Base-by-base conservation (phyloP, 2,888 invertebrate species). In the Athripsodes cinereus region DNA sequence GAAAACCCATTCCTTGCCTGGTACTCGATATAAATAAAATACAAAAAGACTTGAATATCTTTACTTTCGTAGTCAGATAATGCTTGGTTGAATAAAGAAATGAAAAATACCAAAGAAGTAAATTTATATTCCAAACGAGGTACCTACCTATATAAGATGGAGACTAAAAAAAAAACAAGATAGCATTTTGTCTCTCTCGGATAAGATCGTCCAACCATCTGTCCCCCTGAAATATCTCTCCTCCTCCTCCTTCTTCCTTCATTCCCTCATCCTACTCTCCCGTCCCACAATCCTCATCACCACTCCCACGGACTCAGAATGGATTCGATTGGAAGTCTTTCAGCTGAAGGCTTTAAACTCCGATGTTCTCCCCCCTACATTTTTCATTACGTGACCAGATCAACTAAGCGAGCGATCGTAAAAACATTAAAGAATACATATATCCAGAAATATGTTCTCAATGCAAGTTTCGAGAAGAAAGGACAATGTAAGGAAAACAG, bases 341-440 rank as follows among this genome's bases (percentile, higher is more conserved):
- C 47, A 51, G 58, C 55, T 50, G 49, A 35, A 55, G 50, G 50
- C 35, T 47, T 49, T 21, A 51, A 19, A 44, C 10, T 5, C 60
- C 65, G 68, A 69, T 69, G 71, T 44, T 72, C 74, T 74, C 50
- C 72, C 74, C 74, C 74, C 78, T 81, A 80, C 80, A 82, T 83
- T 82, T 82, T 83, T 82, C 82, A 82, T 82, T 82, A 83, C 82
- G 82, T 83, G 82, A 80, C 74, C 75, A 79, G 83, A 83, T 83
- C 81, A 82, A 75, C 74, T 75, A 8, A 22, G 8, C 5, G 26
- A 50, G 13, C n/a, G 22, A 26, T 18, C 18, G 11, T 11, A 21
- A 55, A 53, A 60, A 61, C 60, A 62, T 58, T 53, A 53, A 26
- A 52, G 61, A 55, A 44, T 26, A n/a, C n/a, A n/a, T n/a, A n/a